Percentiles rank a stretch among this genome's conserved stretches.
Conservation (phyloP, 2,888 invertebrate genomes). For the Agrenia bidenticulata region DNA sequence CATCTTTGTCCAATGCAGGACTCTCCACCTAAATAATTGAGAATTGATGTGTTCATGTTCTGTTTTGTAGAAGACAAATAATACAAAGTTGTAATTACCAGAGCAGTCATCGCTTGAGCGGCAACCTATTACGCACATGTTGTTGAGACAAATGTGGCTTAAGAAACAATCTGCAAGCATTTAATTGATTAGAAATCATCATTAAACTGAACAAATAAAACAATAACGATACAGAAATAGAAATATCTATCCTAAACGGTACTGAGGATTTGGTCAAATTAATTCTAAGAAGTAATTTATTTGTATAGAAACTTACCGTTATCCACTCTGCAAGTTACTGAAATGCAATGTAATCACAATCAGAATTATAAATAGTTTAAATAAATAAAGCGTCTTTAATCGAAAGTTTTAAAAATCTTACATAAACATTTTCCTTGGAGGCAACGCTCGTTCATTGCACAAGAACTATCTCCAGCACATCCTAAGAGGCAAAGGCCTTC, state of each 20-base stretch:
- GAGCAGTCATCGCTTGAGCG: constrained; percentile 84
- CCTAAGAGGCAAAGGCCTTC: constrained; percentile 79
- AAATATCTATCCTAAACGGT: no score
- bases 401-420: constrained; percentile 59
- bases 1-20: constrained; percentile 49
- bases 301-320: constrained; percentile 63
- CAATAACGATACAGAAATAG: no score
- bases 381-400: constrained; percentile 13
- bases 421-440: constrained; percentile 75
- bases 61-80: no score
- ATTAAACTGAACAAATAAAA: no score
- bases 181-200: no score
- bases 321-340: constrained; percentile 83
- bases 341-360: constrained; percentile 32
- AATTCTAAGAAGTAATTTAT: no score
- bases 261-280: no score
- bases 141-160: constrained; percentile 82
- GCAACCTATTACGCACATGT: constrained; percentile 83
- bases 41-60: neutral
- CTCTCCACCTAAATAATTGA: constrained; percentile 57
- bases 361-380: neutral
- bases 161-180: constrained; percentile 69
- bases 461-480: constrained; percentile 75
- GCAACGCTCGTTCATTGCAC: constrained; percentile 88
- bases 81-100: constrained; percentile 7